Evolutionary conservation across 2,888 invertebrate species (phyloP).

Genomic region (Dusona sp.): DNA sequence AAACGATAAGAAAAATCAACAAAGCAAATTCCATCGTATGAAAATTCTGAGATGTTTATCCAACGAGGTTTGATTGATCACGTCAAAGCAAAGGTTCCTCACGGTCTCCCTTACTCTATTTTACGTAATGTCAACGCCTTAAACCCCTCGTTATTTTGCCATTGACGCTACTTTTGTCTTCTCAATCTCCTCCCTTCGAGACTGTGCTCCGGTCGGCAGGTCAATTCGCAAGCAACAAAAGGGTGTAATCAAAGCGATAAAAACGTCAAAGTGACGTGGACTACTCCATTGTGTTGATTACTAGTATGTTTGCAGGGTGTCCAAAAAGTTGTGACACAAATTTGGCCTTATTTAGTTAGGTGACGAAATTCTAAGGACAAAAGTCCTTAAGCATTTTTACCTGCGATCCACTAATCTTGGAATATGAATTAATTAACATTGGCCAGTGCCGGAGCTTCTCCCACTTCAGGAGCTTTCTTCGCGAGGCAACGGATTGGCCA

Average conservation of each 20-base stretch:
- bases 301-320: too few species aligned
- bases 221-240: background rate
- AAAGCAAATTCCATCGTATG: background rate
- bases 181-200: background rate
- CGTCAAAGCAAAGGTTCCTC: background rate
- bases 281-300: background rate
- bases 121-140: constrained; percentile 8
- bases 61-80: constrained; percentile 5
- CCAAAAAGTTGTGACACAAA: background rate
- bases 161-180: background rate
- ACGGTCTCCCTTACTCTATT: background rate
- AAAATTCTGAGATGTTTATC: background rate
- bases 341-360: too few species aligned
- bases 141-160: background rate
- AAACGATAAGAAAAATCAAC: background rate
- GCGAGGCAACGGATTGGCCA: too few species aligned
- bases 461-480: background rate
- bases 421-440: background rate
- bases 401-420: too few species aligned
- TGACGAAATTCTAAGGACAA: background rate
- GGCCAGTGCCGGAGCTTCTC: background rate
- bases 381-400: background rate
- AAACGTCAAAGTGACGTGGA: background rate
- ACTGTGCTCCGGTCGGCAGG: background rate
- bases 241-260: background rate